Percentiles rank a stretch among this genome's conserved stretches.
phyloP scores from a whole-genome alignment of 2,797 vertebrate species.

The Odontamblyopus lacepedii region DNA sequence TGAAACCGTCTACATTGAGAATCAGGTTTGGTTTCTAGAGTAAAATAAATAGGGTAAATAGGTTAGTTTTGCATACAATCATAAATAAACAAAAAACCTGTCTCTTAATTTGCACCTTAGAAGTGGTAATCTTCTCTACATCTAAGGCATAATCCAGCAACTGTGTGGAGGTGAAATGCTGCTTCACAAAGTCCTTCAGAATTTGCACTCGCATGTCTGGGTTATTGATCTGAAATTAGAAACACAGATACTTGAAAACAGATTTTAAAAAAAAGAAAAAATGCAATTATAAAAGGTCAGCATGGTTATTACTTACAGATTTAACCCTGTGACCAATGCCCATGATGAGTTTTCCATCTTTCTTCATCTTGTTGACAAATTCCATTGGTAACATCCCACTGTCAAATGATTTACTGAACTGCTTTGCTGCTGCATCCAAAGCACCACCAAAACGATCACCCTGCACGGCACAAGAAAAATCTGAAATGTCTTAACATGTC shows the following conservation, averaged over 20 bases:
- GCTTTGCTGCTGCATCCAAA: constrained; percentile 92
- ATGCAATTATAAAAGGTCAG: background rate
- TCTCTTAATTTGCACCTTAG: constrained; percentile 81
- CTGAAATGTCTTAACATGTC: background rate
- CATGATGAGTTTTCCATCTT: constrained; percentile 96
- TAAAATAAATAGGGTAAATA: constrained; percentile 7
- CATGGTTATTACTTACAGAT: constrained; percentile 76
- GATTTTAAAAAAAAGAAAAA: background rate
- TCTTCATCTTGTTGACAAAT: constrained; percentile 98
- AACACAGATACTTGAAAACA: background rate
- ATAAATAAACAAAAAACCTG: background rate
- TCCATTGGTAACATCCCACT: constrained; percentile 94
- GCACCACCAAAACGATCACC: constrained; percentile 96
- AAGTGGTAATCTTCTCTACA: constrained; percentile 98
- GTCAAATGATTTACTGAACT: constrained; percentile 97
- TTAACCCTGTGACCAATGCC: constrained; percentile 94
- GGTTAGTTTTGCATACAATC: background rate
- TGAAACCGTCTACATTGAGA: constrained; percentile 96
- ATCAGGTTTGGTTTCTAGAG: constrained; percentile 96
- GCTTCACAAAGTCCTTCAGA: constrained; percentile 91
- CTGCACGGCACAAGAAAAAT: constrained; percentile 65
- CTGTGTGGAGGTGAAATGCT: constrained; percentile 89
- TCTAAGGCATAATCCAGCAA: constrained; percentile 93
- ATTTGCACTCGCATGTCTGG: constrained; percentile 96
- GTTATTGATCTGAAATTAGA: constrained; percentile 87